Base-by-base conservation (phyloP, 2,113 vertebrate genomes). In the Callopanchax toddi region DNA sequence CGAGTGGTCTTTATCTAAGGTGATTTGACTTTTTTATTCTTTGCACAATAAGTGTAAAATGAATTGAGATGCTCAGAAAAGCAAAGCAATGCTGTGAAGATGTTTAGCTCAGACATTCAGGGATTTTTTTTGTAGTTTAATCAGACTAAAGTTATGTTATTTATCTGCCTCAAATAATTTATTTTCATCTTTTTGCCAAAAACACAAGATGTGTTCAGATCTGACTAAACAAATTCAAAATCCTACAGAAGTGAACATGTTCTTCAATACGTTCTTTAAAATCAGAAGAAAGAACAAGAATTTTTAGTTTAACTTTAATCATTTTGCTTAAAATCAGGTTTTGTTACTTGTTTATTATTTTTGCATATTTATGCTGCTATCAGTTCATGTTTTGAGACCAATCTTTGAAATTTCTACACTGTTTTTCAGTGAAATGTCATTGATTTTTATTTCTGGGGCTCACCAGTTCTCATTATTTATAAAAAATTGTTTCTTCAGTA, bases 21-120 rank as follows among this genome's bases (percentile, higher is more conserved):
- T 44, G 40, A 16, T 34, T 34, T 22, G 59, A 36, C 46, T 59
- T 44, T 18, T 42, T 59, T 39, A 52, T 59, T 59, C 55, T 15
- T 6, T 43, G 12, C 37, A 40, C 44, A 26, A 21, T 43, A 56
- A 53, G n/a, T 39, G 18, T 26, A 37, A 67, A 64, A 57, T 66
- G 23, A n/a, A 21, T 17, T 21, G 43, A 60, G 42, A 11, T 23
- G 18, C 44, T 18, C 32, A 22, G 20, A 60, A 48, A 18, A 12
- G 11, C 18, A 22, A 11, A 50, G 26, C 1, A 10, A 20, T 59
- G 8, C 6, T 18, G 3, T 21, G 18, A 5, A 22, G 26, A 9
- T 15, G 8, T 36, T 34, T 20, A 63, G 40, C 25, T 39, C 21
- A 13, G 29, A 43, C 21, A 22, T 55, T 34, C 21, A 21, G 26